Evolutionary conservation across 2,888 invertebrate genomes (phyloP).

Genomic region (Rugalucina vietnamica): DNA sequence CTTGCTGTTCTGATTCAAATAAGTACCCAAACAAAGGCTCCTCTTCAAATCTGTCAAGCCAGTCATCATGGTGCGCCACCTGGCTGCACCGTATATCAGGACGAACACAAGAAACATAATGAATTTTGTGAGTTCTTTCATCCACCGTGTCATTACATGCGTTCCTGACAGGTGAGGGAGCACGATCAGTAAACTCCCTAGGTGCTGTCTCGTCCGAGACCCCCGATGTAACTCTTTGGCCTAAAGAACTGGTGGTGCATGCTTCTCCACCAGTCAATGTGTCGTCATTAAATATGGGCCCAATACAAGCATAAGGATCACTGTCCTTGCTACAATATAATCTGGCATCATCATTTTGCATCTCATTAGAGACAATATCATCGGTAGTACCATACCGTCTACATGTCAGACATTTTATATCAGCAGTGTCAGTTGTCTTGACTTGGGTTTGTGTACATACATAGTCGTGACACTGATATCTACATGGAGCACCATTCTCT

Average conservation of each 20-base stretch:
- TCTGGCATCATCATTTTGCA: background rate
- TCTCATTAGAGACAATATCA: background rate
- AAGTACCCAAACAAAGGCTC: background rate
- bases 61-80: background rate
- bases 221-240: background rate
- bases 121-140: background rate
- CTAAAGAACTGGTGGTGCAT: background rate
- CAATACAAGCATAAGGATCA: background rate
- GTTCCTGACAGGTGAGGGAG: background rate
- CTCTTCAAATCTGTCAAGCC: background rate
- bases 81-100: background rate
- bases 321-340: background rate
- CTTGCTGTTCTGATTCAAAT: too few relatives aligned
- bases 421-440: too few relatives aligned
- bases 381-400: background rate
- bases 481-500: too few relatives aligned
- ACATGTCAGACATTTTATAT: too few relatives aligned
- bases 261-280: background rate
- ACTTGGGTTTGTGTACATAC: too few relatives aligned
- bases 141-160: background rate
- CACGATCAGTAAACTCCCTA: background rate
- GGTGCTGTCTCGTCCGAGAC: background rate
- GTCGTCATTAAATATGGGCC: background rate
- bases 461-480: background rate
- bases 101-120: background rate